A percentile compares a stretch with the other conserved stretches of the same genome.
These are phyloP conservation scores for Acronicta alni DNA, from an alignment of 2,888 invertebrate genomes.

Conservation along the genomic window DNA sequence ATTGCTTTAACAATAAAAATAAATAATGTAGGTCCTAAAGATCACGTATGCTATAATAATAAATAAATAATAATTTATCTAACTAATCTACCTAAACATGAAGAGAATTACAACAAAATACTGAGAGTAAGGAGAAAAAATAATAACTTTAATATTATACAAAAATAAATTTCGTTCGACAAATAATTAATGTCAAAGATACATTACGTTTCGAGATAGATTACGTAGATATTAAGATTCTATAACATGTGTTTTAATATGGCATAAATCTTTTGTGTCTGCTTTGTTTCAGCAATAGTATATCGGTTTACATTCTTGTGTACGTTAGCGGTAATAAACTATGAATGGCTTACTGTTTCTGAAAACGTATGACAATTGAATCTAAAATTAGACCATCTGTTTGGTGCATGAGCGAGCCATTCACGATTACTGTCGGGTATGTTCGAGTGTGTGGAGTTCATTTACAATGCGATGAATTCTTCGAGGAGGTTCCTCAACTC, in stretches of 20 bases:
- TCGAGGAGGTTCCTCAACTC: conserved; percentile 93
- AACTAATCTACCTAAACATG: conserved; percentile 83
- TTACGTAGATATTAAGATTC: conserved; percentile 43
- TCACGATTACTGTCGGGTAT: conserved; percentile 27
- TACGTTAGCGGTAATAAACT: conserved; percentile 18
- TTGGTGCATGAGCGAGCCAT: conserved; percentile 35
- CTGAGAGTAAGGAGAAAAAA: conserved; percentile 75
- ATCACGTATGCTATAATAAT: conserved; percentile 81
- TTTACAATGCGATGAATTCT: conserved; percentile 89
- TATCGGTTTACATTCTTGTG: conserved; percentile 27
- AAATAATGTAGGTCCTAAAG: conserved; percentile 78
- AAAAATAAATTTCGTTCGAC: conserved; percentile 62
- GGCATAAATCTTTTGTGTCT: conserved; percentile 51
- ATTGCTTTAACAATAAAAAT: conserved; percentile 79
- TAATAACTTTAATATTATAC: conserved; percentile 50
- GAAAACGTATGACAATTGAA: conserved; percentile 3
- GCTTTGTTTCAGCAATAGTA: conserved; percentile 40
- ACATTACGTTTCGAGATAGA: conserved; percentile 69
- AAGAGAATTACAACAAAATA: conserved; percentile 83
- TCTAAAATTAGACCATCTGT: conserved; percentile 13
- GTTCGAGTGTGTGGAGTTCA: conserved; percentile 36
- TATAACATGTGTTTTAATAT: conserved; percentile 48
- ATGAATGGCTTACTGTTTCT: conserved; percentile 25
- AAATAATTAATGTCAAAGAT: conserved; percentile 59
- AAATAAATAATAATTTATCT: conserved; percentile 87